Evolutionary conservation across 2,113 vertebrate species (phyloP).

Genomic region (Ceyx cyanopectus): DNA sequence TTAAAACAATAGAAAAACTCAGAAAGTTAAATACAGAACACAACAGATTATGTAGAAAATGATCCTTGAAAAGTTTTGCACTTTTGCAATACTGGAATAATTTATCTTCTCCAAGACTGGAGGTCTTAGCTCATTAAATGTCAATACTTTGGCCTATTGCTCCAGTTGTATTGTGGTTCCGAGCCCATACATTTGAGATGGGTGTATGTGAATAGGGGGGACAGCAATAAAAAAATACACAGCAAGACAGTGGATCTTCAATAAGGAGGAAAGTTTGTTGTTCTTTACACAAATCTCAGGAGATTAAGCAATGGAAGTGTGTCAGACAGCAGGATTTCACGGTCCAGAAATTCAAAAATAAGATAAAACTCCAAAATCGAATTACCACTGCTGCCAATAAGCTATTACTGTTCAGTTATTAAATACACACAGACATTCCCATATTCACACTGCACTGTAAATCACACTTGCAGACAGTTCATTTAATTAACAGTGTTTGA

Average conservation of each 20-base stretch:
- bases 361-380: constrained; percentile 70
- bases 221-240: neutral
- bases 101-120: constrained; percentile 26
- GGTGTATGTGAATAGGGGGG: neutral
- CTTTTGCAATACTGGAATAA: neutral
- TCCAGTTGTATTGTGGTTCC: neutral
- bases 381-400: constrained; percentile 64
- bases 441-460: constrained; percentile 59
- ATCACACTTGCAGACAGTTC: constrained; percentile 70
- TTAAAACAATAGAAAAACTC: neutral
- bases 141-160: constrained; percentile 22
- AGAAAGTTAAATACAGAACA: constrained; percentile 33
- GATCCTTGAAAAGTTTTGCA: constrained; percentile 14
- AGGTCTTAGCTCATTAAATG: constrained; percentile 54
- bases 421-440: constrained; percentile 45
- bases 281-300: constrained; percentile 51
- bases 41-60: constrained; percentile 51
- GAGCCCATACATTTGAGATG: constrained; percentile 2
- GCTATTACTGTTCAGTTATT: constrained; percentile 47
- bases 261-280: constrained; percentile 23
- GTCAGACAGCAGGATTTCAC: constrained; percentile 68
- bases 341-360: constrained; percentile 67
- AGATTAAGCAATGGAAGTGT: constrained; percentile 59
- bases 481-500: constrained; percentile 52
- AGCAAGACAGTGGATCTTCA: neutral